A percentile compares a stretch with the other conserved stretches of the same genome.
Conservation (phyloP, 92 coral and sea anemone species). For the Bergia sp. region DNA sequence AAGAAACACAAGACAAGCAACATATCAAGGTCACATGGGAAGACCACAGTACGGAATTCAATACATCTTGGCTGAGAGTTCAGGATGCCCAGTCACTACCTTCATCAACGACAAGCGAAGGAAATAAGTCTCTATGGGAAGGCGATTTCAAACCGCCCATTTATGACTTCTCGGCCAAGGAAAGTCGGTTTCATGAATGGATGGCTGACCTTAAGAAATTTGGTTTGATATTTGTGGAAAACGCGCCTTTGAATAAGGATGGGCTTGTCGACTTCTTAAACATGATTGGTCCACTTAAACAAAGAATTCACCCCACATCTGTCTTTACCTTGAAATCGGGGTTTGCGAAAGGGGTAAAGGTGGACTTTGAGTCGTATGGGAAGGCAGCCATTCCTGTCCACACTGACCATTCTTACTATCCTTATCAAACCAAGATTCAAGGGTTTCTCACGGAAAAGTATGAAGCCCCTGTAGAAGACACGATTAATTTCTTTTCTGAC, state of each 20-base stretch:
- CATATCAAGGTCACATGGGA: slow-evolving; percentile 39
- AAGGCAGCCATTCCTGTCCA: slow-evolving; percentile 16
- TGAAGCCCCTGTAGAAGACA: slow-evolving; percentile 26
- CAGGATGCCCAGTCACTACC: slow-evolving; percentile 29
- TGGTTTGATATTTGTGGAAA: slow-evolving; percentile 22
- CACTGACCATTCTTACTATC: slow-evolving; percentile 22
- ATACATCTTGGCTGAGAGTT: slow-evolving; percentile 34
- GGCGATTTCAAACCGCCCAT: slow-evolving; percentile 13
- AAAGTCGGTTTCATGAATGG: slow-evolving; percentile 22
- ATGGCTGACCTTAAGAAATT: slow-evolving; percentile 28
- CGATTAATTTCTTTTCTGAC: slow-evolving; percentile 30
- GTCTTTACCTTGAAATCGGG: slow-evolving; percentile 28
- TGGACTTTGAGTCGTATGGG: slow-evolving; percentile 39
- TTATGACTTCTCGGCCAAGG: slow-evolving; percentile 23
- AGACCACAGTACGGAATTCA: slow-evolving; percentile 38
- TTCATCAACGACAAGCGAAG: not conserved
- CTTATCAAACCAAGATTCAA: slow-evolving; percentile 3
- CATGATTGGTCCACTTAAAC: slow-evolving; percentile 24
- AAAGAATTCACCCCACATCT: slow-evolving; percentile 20
- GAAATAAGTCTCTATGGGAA: slow-evolving; percentile 14
- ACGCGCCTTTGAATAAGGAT: not conserved
- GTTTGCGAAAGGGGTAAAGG: slow-evolving; percentile 20
- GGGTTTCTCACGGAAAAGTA: slow-evolving; percentile 6
- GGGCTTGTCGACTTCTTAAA: slow-evolving; percentile 10
- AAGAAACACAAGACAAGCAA: slow-evolving; percentile 30